Evolutionary conservation across 2,888 invertebrate genomes (phyloP), one percentile per base, ranked within the genome.

Genomic region (Heteromurus nitidus): DNA sequence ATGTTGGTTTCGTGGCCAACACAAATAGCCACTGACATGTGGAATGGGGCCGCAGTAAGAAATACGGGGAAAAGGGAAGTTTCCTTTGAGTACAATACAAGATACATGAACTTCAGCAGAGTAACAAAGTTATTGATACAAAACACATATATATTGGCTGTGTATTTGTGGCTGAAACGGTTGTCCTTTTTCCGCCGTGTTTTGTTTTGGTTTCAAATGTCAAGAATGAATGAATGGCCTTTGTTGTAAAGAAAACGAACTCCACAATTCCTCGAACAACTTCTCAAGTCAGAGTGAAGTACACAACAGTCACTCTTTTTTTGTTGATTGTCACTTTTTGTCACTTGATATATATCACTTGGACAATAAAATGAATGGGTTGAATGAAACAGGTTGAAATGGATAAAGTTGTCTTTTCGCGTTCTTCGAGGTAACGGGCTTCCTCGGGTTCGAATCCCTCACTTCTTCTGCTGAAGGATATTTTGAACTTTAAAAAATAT

Each of bases 201-300:
- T 65, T 74, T 74, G 64, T 73, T 73, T 73, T 64, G 47, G 18
- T 73, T 73, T 73, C 73, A 64, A 73, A 26, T 73, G 73, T 74
- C 74, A 75, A 62, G 58, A 47, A 47, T 13, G 47, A 75, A 65
- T 55, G 74, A 53, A 74, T 74, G 28, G 53, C 36, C 36, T 70
- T 75, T 55, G 28, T 28, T 20, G 22, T 3, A 3, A 55, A 24
- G 22, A 16, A 22, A n/a, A 47, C 16, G 47, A 11, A 16, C 7
- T 11, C 3, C 47, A 47, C 11, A n/a, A 11, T 47, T 47, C 47
- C 47, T n/a, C 36, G 36, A 9, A 47, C 11, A 47, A 47, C n/a
- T n/a, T n/a, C 47, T 47, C 13, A 13, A 36, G 13, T 5, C 36
- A 36, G 7, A 36, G 7, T 47, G 16, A 5, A 5, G 36, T 36